Base-by-base conservation (phyloP, 2,888 invertebrate species). In the Ptilodon capucinus region DNA sequence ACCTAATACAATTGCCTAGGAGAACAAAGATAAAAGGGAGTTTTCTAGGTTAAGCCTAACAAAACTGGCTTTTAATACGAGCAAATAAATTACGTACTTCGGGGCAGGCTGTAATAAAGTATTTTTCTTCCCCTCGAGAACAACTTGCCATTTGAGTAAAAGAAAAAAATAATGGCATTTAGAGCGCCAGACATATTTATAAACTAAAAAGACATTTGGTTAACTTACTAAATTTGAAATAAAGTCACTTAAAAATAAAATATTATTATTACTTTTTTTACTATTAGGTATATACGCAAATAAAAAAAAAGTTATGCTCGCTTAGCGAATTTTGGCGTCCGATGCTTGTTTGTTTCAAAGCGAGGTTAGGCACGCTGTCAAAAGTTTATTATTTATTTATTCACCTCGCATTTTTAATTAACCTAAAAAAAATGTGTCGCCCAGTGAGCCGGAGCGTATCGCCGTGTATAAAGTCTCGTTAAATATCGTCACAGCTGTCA, bases 401-500 rank as follows among this genome's bases (percentile, higher is more conserved):
- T 30, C 54, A 42, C 42, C 14, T 51, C 44, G 50, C 50, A 57
- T 60, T 59, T 59, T 59, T 54, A 60, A 60, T 63, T 63, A 63
- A 52, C 48, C 50, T 49, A 60, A 60, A 64, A 64, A 64, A 64
- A 63, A 56, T 38, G 42, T 41, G 53, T n/a, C 14, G 40, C 5
- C 21, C 16, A 23, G 18, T 18, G 8, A 4, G 54, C 32, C 47
- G 45, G 32, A 42, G 54, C 49, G 23, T 48, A 50, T 58, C 57
- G 18, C 36, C 11, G 14, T 48, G 49, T 23, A 2, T 55, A 49
- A 55, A 55, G 54, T 57, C 54, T 61, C 54, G 63, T 60, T 51
- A 49, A 38, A 57, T 60, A 56, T 53, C 57, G 67, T 64, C 65
- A 63, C 74, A 74, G 75, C 63, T 74, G 76, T 75, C 73, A 72